These are phyloP conservation scores for Talpa occidentalis DNA, from an alignment of 2,113 vertebrate species.

Conservation along the genomic window DNA sequence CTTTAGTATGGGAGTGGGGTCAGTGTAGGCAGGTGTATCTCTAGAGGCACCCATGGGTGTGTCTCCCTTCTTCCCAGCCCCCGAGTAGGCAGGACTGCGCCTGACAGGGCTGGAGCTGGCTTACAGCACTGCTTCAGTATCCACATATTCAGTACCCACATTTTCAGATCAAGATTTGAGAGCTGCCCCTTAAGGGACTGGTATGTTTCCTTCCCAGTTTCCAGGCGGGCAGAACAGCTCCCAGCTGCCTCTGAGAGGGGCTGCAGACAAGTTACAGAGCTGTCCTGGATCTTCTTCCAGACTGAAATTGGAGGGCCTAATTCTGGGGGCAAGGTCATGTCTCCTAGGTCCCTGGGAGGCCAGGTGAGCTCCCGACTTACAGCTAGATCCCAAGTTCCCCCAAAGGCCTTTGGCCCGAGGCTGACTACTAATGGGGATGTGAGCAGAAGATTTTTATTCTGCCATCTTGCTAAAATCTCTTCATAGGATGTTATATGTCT, in stretches of 20 bases:
- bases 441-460: not conserved
- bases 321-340: not conserved
- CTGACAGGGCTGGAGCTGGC: not conserved
- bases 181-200: not conserved
- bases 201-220: not conserved
- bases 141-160: not conserved
- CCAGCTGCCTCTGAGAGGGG: not conserved
- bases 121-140: not conserved
- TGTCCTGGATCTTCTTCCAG: not conserved
- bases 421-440: not conserved
- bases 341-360: not conserved
- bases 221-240: not conserved
- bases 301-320: not conserved
- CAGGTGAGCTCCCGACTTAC: not conserved
- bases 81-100: not conserved
- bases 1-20: not conserved
- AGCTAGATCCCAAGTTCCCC: not conserved
- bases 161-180: not conserved
- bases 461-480: not conserved
- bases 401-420: not conserved
- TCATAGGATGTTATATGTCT: not conserved
- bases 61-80: not conserved
- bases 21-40: not conserved
- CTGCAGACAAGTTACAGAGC: not conserved
- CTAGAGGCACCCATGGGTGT: not conserved